Evolutionary conservation across 1,140 invertebrate species (phyloP), one percentile per base, ranked within the genome.

Genomic region (Caenorhabditis briggsae): DNA sequence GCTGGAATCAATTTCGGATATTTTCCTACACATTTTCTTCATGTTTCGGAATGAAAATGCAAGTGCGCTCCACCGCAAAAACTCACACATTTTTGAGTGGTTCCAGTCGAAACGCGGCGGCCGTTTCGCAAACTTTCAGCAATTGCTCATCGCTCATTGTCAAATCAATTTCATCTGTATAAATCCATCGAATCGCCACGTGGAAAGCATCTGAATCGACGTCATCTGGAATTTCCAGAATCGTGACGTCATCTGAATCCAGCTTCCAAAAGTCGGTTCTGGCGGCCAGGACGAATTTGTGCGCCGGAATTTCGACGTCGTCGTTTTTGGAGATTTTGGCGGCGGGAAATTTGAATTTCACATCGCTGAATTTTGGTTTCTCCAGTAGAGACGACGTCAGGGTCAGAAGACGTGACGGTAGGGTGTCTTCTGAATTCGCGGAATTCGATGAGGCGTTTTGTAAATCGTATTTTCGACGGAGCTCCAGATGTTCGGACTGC

Each of bases 21-120:
- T 1, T 3, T 59, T 59, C n/a, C n/a, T 20, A 59, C 16, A 59
- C 33, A 33, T 33, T 33, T 33, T 33, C n/a, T 33, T 33, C 33
- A 33, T n/a, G n/a, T n/a, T n/a, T n/a, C n/a, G n/a, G n/a, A 5
- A 8, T 11, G 18, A 58, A 58, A 11, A 18, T 64, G 1, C 20
- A 33, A 64, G 23, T 16, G 25, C 59, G 59, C 59, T 64, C 59
- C 11, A 64, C 59, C n/a, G 59, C 14, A 5, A 70, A n/a, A 70
- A 78, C 70, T 78, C 70, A 78, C 70, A 78, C 43, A 78, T 78
- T 78, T 11, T 78, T 78, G 6, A 78, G n/a, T n/a, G 53, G 46
- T 50, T 78, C 70, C 41, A 78, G 23, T 8, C 46, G 18, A n/a
- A 78, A 78, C n/a, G 9, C 20, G 0, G 70, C 33, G 2, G 70